A percentile compares a stretch with the other conserved stretches of the same genome.
Evolutionary conservation across 2,797 vertebrate genomes (phyloP).

Genomic region (Buphagus erythrorhynchus): DNA sequence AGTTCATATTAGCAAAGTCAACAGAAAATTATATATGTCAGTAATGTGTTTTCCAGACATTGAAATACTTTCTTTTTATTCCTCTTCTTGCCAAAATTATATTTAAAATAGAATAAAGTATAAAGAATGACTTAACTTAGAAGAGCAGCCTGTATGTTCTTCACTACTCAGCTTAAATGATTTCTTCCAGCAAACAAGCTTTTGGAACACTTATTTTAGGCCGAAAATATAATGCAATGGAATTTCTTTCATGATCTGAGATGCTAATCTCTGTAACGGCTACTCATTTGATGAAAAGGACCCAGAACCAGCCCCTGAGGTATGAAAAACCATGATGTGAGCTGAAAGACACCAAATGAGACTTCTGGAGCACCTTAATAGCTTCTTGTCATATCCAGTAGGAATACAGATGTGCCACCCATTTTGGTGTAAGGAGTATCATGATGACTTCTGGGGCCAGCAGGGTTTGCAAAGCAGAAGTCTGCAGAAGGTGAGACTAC

Average conservation of each 20-base stretch:
- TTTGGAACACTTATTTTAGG: background rate
- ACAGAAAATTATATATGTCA: slow-evolving; percentile 31
- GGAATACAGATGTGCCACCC: background rate
- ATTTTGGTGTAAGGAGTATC: background rate
- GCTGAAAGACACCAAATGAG: background rate
- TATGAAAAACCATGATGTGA: background rate
- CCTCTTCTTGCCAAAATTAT: slow-evolving; percentile 8
- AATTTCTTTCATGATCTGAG: background rate
- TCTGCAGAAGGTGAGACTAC: background rate
- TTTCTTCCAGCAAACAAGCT: background rate
- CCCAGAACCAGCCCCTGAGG: background rate
- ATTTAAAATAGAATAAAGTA: slow-evolving; percentile 43
- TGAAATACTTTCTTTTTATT: slow-evolving; percentile 35
- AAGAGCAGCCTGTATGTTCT: slow-evolving; percentile 20
- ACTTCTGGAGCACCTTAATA: background rate
- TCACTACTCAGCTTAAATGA: slow-evolving; percentile 22
- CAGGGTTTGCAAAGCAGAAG: background rate
- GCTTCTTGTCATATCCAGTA: background rate
- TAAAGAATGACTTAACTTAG: slow-evolving; percentile 26
- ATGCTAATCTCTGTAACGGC: background rate
- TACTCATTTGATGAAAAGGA: background rate
- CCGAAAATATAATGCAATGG: background rate
- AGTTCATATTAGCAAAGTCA: slow-evolving; percentile 18
- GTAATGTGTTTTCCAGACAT: background rate
- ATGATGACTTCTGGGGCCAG: background rate